phyloP scores from a whole-genome alignment of 1,140 invertebrate genomes.

The Reticulitermes speratus region DNA sequence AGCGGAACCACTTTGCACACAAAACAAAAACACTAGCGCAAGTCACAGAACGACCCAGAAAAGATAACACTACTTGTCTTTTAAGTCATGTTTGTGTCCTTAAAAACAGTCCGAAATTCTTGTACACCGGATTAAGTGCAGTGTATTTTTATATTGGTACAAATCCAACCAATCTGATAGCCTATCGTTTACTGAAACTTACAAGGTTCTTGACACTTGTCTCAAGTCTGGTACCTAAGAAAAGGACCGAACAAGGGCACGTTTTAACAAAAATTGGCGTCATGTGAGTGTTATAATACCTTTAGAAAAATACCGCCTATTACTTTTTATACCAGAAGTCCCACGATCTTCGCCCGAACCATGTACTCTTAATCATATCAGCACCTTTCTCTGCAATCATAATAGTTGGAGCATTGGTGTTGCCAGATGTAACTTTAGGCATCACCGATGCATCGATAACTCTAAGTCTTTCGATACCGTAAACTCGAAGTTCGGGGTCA shows the following conservation, averaged over 20 bases:
- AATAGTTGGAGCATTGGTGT: constrained; percentile 81
- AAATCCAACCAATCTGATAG: too few species aligned
- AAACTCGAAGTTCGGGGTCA: constrained; percentile 64
- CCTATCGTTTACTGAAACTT: too few species aligned
- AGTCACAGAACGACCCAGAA: too few species aligned
- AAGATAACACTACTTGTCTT: too few species aligned
- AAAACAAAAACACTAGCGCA: too few species aligned
- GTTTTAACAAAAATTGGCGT: neutral
- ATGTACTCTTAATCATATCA: constrained; percentile 71
- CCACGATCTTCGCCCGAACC: neutral
- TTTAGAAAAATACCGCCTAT: neutral
- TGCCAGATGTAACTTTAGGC: constrained; percentile 67
- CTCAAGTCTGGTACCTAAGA: neutral
- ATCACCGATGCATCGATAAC: constrained; percentile 80
- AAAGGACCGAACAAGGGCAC: neutral
- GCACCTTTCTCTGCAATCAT: constrained; percentile 86
- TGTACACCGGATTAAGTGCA: too few species aligned
- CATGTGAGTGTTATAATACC: neutral
- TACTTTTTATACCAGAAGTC: constrained; percentile 18
- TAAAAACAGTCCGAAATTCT: too few species aligned
- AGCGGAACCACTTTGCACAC: too few species aligned
- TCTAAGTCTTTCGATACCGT: constrained; percentile 66
- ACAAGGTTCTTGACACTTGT: neutral
- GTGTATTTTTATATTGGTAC: too few species aligned
- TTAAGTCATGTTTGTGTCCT: too few species aligned